Percentiles rank a stretch among this genome's conserved stretches.
Conservation (phyloP, 2,113 vertebrate species). For the Notothenia coriiceps region DNA sequence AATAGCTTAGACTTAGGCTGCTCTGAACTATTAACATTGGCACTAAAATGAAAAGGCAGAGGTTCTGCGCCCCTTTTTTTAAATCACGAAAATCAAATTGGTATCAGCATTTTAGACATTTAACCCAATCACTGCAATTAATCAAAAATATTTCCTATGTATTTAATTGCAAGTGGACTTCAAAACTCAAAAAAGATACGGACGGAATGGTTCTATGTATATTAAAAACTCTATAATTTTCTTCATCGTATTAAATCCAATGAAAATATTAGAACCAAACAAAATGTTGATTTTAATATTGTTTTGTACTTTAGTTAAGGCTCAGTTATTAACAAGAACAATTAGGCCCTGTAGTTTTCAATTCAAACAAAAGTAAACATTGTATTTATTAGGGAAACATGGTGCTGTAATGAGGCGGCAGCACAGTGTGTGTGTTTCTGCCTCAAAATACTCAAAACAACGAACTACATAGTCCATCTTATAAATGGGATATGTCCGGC, state of each 20-base stretch:
- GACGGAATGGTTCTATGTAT: too few species aligned
- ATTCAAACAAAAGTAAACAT: neutral
- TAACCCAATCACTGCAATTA: neutral
- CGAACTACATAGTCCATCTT: too few species aligned
- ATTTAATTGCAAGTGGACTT: too few species aligned
- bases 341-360: too few species aligned
- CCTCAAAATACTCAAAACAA: too few species aligned
- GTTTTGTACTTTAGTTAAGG: neutral
- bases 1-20: neutral
- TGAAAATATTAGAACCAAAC: too few species aligned
- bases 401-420: too few species aligned
- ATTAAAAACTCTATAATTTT: too few species aligned
- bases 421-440: neutral
- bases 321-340: neutral
- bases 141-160: too few species aligned
- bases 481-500: neutral
- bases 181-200: too few species aligned
- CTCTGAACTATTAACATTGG: neutral
- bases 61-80: neutral
- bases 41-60: neutral
- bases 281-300: too few species aligned
- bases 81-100: neutral
- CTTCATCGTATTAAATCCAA: too few species aligned
- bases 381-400: neutral
- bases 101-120: slow-evolving; percentile 1